Percentiles rank a stretch among this genome's conserved stretches.
These are phyloP conservation scores for Galagoides demidoff DNA, from an alignment of 2,797 vertebrate genomes.

Conservation along the genomic window DNA sequence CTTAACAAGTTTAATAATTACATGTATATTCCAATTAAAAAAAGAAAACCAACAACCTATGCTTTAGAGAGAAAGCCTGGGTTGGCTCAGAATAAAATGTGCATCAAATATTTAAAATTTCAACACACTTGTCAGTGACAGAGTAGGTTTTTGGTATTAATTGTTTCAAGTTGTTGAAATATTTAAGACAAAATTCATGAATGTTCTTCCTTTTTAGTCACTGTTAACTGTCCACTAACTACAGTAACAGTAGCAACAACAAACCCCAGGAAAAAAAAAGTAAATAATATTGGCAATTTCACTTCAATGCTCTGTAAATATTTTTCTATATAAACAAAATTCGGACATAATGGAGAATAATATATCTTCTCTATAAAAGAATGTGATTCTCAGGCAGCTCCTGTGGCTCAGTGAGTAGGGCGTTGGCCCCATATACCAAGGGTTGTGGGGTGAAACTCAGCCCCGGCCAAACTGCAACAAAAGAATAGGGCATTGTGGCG, in stretches of 20 bases:
- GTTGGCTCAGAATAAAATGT: not conserved
- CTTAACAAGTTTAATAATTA: not conserved
- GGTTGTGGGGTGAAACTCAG: too few relatives aligned
- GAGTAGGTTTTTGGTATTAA: not conserved
- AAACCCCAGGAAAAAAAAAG: not conserved
- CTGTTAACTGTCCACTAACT: not conserved
- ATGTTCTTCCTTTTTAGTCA: not conserved
- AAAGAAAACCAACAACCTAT: not conserved
- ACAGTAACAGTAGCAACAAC: not conserved
- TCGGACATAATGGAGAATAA: not conserved
- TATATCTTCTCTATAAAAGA: not conserved
- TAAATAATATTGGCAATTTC: not conserved
- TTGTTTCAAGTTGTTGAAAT: not conserved
- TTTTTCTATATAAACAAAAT: not conserved
- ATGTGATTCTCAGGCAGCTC: not conserved
- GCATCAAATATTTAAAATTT: not conserved
- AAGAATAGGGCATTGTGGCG: too few relatives aligned
- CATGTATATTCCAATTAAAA: not conserved
- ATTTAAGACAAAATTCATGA: not conserved
- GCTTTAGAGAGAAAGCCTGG: not conserved
- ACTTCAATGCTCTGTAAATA: not conserved
- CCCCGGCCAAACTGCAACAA: too few relatives aligned
- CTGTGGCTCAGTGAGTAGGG: too few relatives aligned
- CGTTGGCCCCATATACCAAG: too few relatives aligned
- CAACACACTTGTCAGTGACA: not conserved